These are phyloP conservation scores for Entomobrya multifasciata DNA, from an alignment of 2,888 invertebrate species.

Conservation along the genomic window DNA sequence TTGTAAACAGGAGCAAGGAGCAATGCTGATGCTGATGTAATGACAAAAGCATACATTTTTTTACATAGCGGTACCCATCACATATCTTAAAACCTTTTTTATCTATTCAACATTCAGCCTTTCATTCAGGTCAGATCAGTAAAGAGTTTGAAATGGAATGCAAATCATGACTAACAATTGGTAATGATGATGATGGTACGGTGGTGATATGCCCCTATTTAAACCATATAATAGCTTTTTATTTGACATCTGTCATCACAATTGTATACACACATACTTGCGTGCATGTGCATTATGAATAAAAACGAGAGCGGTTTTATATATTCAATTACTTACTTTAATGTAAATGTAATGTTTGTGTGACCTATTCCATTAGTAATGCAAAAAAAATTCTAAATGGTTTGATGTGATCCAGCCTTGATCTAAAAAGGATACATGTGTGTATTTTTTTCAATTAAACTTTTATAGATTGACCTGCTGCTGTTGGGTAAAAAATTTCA, in stretches of 20 bases:
- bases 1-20: too few relatives aligned
- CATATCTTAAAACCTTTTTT: background rate
- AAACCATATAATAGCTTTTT: background rate
- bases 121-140: too few relatives aligned
- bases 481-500: too few relatives aligned
- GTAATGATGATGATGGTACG: too few relatives aligned
- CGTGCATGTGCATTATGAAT: too few relatives aligned
- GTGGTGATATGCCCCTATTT: too few relatives aligned
- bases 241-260: conserved; percentile 9
- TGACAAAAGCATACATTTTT: too few relatives aligned
- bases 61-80: background rate
- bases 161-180: too few relatives aligned
- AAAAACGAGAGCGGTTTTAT: background rate
- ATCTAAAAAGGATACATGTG: background rate
- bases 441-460: background rate
- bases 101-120: background rate
- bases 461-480: conserved; percentile 1
- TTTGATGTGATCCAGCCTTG: background rate
- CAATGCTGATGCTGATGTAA: background rate
- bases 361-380: too few relatives aligned
- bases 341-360: too few relatives aligned
- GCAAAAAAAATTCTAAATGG: background rate
- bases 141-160: background rate
- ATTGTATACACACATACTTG: background rate
- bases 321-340: too few relatives aligned